Evolutionary conservation across 2,113 vertebrate species (phyloP), one percentile per base, ranked within the genome.

Genomic region (Cygnus atratus): DNA sequence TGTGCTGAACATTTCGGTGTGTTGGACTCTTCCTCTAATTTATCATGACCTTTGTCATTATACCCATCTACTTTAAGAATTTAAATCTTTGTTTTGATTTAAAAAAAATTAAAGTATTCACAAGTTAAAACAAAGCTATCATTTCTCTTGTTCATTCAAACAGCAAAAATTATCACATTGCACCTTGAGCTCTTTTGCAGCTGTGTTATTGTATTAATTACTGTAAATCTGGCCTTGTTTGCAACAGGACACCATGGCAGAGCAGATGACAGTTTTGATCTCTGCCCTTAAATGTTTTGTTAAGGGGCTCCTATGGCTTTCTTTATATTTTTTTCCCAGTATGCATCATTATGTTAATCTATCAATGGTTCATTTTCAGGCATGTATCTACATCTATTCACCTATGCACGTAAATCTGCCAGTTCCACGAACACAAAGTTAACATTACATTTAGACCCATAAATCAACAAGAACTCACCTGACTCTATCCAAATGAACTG

Each of bases 31-130:
- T 77, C 43, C 61, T 59, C 10, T 19, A 66, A 52, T 0, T 10
- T 15, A 2, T 4, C 1, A 35, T 80, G 91, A 33, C 29, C 18
- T 0, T 57, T 55, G 26, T 39, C 10, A 3, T 5, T 17, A 80
- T 24, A 71, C 26, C 12, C 0, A 0, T 2, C 25, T 46, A 54
- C 29, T 81, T 88, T 26, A 29, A 59, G 61, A 22, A 44, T 15
- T 58, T 54, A 24, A 43, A 82, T 35, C 21, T 26, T 37, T 50
- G 48, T 25, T 50, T 50, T 50, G 48, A 50, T 25, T 50, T 29
- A 44, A 18, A 18, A 62, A 52, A 11, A 22, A n/a, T 10, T 7
- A 41, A 13, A 1, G 8, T 17, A 39, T 52, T 48, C 44, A 25
- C 28, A 44, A 48, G 31, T 59, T 46, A 63, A 59, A 88, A 24